Evolutionary conservation across 1,140 invertebrate genomes (phyloP), one percentile per base, ranked within the genome.

Genomic region (Onthophagus taurus): DNA sequence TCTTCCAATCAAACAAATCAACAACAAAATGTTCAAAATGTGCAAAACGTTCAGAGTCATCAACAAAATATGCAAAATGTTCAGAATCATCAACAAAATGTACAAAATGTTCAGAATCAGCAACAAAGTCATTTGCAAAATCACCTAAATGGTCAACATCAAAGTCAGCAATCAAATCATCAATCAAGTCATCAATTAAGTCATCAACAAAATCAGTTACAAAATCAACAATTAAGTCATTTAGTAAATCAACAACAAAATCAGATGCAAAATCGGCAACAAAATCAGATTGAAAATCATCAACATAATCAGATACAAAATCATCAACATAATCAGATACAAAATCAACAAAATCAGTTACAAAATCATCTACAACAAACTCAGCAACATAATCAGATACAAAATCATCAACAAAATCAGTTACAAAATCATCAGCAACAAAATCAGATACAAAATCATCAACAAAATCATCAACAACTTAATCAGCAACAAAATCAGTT

Each of bases 361-460:
- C 19, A 39, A 18, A 30, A 60, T 35, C 42, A 47, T 24, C 20
- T 41, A 12, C 46, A 51, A 21, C 17, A 33, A 17, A 4, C 44
- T 7, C 50, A 50, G 26, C 19, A 24, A 21, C 44, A 42, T 33
- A 48, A 52, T 21, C 68, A 63, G 7, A 69, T 68, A 33, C 72
- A 74, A 58, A 72, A 72, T 47, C 51, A 73, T 16, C 71, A 42
- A 31, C 31, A 39, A 31, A 33, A 45, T 41, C 31, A 38, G 13
- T 34, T 24, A 2, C 43, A 44, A 16, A 30, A 48, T 14, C 38
- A 45, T n/a, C 35, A 47, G n/a, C 45, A 51, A 23, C 33, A 48
- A 31, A 48, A 52, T 21, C 68, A 63, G 7, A 69, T 68, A 33
- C 72, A 74, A 58, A 72, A 72, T 47, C 51, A 73, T 16, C 71